Evolutionary conservation across 2,797 vertebrate genomes (phyloP).

Genomic region (Sciaenops ocellatus): DNA sequence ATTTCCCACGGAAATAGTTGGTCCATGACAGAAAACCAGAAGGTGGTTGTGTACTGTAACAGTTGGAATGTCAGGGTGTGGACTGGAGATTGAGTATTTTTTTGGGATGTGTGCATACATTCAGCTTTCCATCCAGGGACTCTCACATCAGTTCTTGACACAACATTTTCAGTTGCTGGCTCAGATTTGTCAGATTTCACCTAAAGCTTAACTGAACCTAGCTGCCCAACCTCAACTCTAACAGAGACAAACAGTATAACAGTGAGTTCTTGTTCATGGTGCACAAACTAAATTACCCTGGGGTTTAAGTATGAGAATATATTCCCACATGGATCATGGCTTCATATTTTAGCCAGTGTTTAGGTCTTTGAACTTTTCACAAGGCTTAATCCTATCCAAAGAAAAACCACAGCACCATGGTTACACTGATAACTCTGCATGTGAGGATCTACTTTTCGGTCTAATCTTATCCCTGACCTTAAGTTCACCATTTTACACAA

Average conservation of each 20-base stretch:
- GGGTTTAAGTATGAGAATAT: constrained; percentile 9
- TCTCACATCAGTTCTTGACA: background rate
- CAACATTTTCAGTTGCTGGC: constrained; percentile 8
- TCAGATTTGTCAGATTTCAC: constrained; percentile 1
- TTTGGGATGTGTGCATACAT: background rate
- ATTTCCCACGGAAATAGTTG: background rate
- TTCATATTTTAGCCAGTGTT: constrained; percentile 20
- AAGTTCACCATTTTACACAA: constrained; percentile 2
- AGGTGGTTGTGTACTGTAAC: background rate
- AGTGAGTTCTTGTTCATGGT: background rate
- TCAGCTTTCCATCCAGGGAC: background rate
- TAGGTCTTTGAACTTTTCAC: background rate
- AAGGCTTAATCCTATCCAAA: background rate
- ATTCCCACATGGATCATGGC: constrained; percentile 13
- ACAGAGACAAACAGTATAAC: background rate
- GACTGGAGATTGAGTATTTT: background rate
- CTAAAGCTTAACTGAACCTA: background rate
- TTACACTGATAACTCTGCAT: constrained; percentile 3
- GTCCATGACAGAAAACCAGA: background rate
- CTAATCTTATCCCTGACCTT: background rate
- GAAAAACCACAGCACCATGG: background rate
- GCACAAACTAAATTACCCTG: background rate
- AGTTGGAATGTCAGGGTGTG: background rate
- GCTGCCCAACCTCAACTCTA: background rate
- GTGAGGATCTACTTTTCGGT: background rate